Percentiles rank a stretch among this genome's conserved stretches.
These are phyloP conservation scores for Periparus ater DNA, from an alignment of 2,797 vertebrate genomes.

Conservation along the genomic window DNA sequence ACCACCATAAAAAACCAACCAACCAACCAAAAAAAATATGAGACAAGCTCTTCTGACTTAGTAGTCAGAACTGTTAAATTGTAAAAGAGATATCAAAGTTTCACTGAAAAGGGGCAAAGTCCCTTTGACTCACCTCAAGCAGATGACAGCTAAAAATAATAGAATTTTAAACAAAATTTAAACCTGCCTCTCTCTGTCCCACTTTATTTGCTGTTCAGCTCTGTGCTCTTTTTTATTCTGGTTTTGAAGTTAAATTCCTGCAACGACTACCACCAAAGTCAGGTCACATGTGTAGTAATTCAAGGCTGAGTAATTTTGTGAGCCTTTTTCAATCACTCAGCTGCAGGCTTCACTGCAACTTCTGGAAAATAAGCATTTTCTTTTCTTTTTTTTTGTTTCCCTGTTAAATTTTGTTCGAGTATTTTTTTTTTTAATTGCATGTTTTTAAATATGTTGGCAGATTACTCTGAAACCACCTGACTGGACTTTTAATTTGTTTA, in stretches of 20 bases:
- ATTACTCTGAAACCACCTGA: conserved; percentile 1
- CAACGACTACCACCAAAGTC: background rate
- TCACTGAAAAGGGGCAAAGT: background rate
- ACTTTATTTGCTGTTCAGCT: background rate
- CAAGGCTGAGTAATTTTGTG: background rate
- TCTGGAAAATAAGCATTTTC: background rate
- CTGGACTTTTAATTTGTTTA: background rate
- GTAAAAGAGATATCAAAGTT: background rate
- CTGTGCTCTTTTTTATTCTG: background rate
- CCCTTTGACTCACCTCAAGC: background rate
- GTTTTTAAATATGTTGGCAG: background rate
- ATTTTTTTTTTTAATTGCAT: background rate
- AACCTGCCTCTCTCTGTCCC: background rate
- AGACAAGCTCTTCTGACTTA: background rate
- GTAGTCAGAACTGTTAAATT: background rate
- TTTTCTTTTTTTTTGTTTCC: background rate
- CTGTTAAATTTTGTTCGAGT: background rate
- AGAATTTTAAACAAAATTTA: background rate
- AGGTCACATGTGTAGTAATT: conserved; percentile 2
- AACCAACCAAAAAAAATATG: background rate
- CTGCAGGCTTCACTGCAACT: background rate
- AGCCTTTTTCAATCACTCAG: background rate
- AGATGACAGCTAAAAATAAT: background rate
- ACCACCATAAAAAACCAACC: background rate
- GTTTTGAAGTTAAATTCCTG: conserved; percentile 14